Evolutionary conservation across 2,113 vertebrate species (phyloP).

Genomic region (Cephalopterus ornatus): DNA sequence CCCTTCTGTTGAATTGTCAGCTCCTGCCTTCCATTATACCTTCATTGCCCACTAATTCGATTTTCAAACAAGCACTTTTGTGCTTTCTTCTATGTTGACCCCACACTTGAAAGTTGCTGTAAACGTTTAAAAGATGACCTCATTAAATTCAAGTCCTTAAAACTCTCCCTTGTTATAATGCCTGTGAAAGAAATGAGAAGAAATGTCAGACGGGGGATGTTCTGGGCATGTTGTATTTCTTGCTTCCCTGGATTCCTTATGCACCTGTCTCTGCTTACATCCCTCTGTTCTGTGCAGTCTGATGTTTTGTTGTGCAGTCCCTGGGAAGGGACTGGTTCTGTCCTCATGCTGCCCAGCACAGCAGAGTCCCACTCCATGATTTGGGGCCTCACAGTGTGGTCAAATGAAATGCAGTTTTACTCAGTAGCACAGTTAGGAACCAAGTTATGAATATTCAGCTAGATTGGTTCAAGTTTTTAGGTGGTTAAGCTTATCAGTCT

Average conservation of each 20-base stretch:
- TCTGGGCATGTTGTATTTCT: background rate
- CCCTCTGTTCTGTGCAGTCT: background rate
- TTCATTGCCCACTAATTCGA: background rate
- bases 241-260: background rate
- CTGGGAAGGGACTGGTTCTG: background rate
- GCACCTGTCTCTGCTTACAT: background rate
- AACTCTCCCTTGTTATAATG: background rate
- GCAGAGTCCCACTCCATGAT: background rate
- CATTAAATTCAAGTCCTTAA: slow-evolving; percentile 11
- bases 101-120: background rate
- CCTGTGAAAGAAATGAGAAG: background rate
- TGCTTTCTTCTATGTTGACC: background rate
- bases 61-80: background rate
- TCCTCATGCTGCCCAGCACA: background rate
- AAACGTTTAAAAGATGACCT: background rate
- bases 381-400: background rate
- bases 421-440: background rate
- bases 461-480: background rate
- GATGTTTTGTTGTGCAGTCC: background rate
- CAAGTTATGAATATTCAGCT: background rate
- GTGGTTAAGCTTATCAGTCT: background rate
- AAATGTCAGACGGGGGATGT: background rate
- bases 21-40: background rate
- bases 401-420: background rate
- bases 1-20: background rate